These are phyloP conservation scores for Norana najaformis DNA, from an alignment of 2,888 invertebrate genomes.

Conservation along the genomic window DNA sequence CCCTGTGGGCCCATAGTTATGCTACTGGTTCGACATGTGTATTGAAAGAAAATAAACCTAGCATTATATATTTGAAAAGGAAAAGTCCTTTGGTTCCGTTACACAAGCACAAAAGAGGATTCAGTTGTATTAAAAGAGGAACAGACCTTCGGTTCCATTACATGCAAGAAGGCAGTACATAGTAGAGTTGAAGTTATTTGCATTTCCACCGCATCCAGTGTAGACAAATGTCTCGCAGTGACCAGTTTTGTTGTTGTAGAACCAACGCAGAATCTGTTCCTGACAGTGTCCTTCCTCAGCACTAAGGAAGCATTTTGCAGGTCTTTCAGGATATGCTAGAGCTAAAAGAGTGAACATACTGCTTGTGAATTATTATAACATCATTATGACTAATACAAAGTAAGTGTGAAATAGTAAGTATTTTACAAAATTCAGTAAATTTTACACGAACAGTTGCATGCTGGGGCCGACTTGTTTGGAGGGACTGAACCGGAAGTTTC, in stretches of 20 bases:
- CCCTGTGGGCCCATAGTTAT: too few relatives aligned
- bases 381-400: neutral
- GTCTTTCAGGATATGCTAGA: neutral
- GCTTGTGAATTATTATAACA: neutral
- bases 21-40: too few relatives aligned
- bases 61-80: too few relatives aligned
- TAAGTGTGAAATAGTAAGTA: neutral
- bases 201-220: slow-evolving; percentile 21
- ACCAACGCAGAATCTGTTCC: neutral
- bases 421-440: neutral
- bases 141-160: neutral
- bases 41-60: too few relatives aligned
- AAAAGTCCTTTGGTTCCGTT: too few relatives aligned
- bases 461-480: too few relatives aligned
- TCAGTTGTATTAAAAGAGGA: neutral
- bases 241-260: neutral
- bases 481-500: too few relatives aligned
- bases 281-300: neutral
- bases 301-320: neutral
- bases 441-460: neutral
- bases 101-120: too few relatives aligned
- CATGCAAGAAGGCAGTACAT: slow-evolving; percentile 14
- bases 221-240: slow-evolving; percentile 13
- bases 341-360: neutral
- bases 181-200: slow-evolving; percentile 19